phyloP scores from a whole-genome alignment of 2,113 vertebrate genomes.

The Tychaedon coryphoeus region DNA sequence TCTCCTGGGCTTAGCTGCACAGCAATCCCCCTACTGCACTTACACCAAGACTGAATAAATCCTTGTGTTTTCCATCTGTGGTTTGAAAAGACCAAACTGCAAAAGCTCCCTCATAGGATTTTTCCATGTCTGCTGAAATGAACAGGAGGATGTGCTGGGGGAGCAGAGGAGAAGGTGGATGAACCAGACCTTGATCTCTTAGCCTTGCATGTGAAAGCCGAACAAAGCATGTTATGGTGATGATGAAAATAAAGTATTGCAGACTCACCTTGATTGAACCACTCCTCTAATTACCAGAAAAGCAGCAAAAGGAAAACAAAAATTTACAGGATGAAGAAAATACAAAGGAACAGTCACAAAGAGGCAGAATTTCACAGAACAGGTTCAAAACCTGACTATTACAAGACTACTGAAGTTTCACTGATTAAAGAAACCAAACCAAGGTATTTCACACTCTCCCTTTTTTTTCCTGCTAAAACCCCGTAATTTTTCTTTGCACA shows the following conservation, averaged over 20 bases:
- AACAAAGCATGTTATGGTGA: slow-evolving; percentile 18
- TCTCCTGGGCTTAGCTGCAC: background rate
- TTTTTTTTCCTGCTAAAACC: background rate
- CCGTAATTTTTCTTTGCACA: background rate
- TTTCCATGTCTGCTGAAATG: background rate
- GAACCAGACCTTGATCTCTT: background rate
- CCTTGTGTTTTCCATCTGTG: background rate
- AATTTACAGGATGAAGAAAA: slow-evolving; percentile 75
- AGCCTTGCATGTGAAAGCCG: background rate
- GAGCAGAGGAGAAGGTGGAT: background rate
- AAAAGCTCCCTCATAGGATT: background rate
- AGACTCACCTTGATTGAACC: slow-evolving; percentile 98
- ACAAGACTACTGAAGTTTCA: background rate
- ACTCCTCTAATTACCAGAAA: slow-evolving; percentile 93
- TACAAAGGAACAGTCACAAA: slow-evolving; percentile 77
- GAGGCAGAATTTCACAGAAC: slow-evolving; percentile 62
- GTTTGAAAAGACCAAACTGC: background rate
- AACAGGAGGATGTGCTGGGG: background rate
- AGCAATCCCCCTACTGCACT: background rate
- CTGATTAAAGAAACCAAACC: background rate
- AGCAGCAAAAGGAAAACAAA: slow-evolving; percentile 83
- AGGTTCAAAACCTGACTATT: slow-evolving; percentile 12
- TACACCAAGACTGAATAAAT: background rate
- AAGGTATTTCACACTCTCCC: background rate
- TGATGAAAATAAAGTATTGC: slow-evolving; percentile 45